These are phyloP conservation scores for Spondyliosoma cantharus DNA, from an alignment of 2,797 vertebrate species.

Conservation along the genomic window DNA sequence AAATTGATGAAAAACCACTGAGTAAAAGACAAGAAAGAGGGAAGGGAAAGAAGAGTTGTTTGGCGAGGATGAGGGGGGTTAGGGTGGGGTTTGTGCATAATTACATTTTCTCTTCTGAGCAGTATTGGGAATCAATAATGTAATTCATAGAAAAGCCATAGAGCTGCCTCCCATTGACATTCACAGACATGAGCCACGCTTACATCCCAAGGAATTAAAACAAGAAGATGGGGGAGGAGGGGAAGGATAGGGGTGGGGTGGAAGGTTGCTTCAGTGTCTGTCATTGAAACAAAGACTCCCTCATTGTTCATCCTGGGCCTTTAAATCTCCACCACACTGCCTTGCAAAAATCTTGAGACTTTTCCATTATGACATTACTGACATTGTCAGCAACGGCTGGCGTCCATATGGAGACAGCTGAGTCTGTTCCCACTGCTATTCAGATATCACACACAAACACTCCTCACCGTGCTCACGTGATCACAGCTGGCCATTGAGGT, in stretches of 20 bases:
- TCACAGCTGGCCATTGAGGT: constrained; percentile 35
- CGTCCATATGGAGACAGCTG: background rate
- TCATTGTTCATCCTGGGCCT: constrained; percentile 74
- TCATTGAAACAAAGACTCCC: constrained; percentile 77
- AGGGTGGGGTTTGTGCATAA: constrained; percentile 88
- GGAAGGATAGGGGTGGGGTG: background rate
- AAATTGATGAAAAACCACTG: constrained; percentile 55
- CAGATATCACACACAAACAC: background rate
- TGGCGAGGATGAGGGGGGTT: constrained; percentile 51
- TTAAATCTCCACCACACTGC: constrained; percentile 65
- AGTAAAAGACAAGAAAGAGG: constrained; percentile 54
- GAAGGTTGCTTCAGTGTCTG: constrained; percentile 38
- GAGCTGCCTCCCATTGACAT: constrained; percentile 78
- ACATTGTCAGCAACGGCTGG: constrained; percentile 32
- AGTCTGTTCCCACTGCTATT: background rate
- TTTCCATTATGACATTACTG: constrained; percentile 66
- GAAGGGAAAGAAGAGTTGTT: constrained; percentile 41
- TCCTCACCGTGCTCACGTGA: background rate
- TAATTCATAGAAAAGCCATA: constrained; percentile 88
- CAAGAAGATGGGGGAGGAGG: background rate
- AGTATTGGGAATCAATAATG: constrained; percentile 91
- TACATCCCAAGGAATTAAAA: constrained; percentile 80
- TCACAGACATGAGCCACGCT: constrained; percentile 73
- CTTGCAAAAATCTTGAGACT: constrained; percentile 42
- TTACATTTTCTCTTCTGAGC: constrained; percentile 91